A percentile compares a stretch with the other conserved stretches of the same genome.
Evolutionary conservation across 2,888 invertebrate genomes (phyloP).

Genomic region (Cerceris rybyensis): DNA sequence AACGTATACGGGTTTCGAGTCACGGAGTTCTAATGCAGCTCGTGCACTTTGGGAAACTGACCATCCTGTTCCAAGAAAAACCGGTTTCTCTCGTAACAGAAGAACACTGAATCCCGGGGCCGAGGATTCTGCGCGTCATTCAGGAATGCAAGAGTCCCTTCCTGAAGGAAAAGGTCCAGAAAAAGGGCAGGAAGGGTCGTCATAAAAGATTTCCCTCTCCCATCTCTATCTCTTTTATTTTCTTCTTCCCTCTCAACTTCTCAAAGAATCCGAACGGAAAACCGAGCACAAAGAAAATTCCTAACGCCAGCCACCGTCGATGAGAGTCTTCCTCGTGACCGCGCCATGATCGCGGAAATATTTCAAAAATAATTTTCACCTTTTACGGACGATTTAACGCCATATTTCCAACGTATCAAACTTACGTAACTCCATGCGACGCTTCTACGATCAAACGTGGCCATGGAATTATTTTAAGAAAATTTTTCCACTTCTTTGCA

Average conservation of each 20-base stretch:
- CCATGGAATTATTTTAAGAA: too few species aligned
- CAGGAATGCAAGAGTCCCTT: constrained; percentile 45
- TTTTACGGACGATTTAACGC: too few species aligned
- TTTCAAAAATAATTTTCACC: background rate
- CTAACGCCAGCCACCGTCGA: background rate
- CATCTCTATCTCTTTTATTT: too few species aligned
- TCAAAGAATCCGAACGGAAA: constrained; percentile 4
- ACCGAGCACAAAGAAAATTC: constrained; percentile 3
- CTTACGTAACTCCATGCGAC: too few species aligned
- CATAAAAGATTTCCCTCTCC: constrained; percentile 12
- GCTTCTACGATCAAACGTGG: too few species aligned
- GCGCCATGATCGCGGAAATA: background rate
- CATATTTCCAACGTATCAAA: too few species aligned
- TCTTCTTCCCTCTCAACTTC: background rate
- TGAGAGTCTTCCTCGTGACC: background rate
- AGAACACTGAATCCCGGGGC: constrained; percentile 20
- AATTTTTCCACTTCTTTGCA: too few species aligned
- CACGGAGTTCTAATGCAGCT: background rate
- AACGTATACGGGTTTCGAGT: constrained; percentile 15
- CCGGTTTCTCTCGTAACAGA: constrained; percentile 50
- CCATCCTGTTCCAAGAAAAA: constrained; percentile 44
- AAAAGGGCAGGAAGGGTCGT: constrained; percentile 7
- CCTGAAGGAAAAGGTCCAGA: constrained; percentile 27
- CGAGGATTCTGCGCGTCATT: constrained; percentile 48
- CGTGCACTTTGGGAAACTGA: constrained; percentile 46